Percentiles rank a stretch among this genome's conserved stretches.
Conservation (phyloP, 2,888 invertebrate species). For the Clanis bilineata region DNA sequence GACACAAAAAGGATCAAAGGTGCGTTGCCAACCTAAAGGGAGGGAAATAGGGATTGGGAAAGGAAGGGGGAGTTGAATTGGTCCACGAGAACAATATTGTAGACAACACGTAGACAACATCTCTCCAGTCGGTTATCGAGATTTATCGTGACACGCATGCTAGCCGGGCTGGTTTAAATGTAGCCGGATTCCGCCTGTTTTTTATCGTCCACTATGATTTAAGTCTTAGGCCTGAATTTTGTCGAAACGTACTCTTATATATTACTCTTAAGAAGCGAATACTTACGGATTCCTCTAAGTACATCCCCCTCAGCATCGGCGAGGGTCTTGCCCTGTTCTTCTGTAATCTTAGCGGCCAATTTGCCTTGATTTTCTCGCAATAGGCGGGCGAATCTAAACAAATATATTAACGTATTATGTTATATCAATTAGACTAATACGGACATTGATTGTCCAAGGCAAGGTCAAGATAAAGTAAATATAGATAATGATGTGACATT, state of each 20-base stretch:
- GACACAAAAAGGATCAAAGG: too few relatives aligned
- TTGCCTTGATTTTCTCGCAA: slow-evolving; percentile 94
- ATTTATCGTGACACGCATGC: too few relatives aligned
- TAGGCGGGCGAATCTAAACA: slow-evolving; percentile 87
- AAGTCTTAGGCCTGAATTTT: too few relatives aligned
- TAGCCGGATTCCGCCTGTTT: too few relatives aligned
- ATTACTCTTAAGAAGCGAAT: background rate
- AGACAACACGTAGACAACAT: too few relatives aligned
- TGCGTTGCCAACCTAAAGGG: too few relatives aligned
- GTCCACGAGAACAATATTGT: too few relatives aligned
- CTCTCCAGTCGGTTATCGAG: too few relatives aligned
- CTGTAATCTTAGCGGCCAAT: slow-evolving; percentile 94
- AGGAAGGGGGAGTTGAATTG: too few relatives aligned
- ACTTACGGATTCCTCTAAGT: slow-evolving; percentile 96
- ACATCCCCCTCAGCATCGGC: slow-evolving; percentile 99
- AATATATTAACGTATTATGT: background rate
- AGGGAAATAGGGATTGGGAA: too few relatives aligned
- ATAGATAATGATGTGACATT: slow-evolving; percentile 1
- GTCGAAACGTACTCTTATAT: background rate
- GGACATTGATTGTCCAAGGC: background rate
- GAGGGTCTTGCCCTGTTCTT: slow-evolving; percentile 98
- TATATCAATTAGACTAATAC: background rate
- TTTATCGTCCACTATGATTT: too few relatives aligned
- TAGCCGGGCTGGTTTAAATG: too few relatives aligned
- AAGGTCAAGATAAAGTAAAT: background rate